Evolutionary conservation across 2,113 vertebrate genomes (phyloP).

Genomic region (Pedetes capensis): DNA sequence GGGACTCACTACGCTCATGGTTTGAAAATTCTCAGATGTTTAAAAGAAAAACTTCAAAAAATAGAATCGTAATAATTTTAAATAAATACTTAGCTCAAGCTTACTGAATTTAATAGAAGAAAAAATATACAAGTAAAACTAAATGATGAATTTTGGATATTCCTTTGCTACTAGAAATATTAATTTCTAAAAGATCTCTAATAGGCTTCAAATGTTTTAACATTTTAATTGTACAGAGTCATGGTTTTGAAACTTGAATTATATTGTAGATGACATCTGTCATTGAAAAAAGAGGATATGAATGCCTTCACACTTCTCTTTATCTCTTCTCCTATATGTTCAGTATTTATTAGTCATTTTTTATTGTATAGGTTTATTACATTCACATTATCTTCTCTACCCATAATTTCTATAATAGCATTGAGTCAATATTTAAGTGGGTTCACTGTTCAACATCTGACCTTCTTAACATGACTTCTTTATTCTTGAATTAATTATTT

Average conservation of each 20-base stretch:
- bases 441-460: neutral
- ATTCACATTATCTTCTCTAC: neutral
- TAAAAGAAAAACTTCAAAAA: neutral
- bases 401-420: neutral
- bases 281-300: neutral
- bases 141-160: slow-evolving; percentile 1
- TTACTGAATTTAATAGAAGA: slow-evolving; percentile 23
- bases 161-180: neutral
- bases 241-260: neutral
- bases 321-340: neutral
- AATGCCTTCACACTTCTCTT: too few species aligned
- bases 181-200: neutral
- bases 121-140: neutral
- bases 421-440: neutral
- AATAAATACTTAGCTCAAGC: neutral
- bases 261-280: neutral
- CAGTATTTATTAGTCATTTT: neutral
- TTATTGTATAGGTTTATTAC: neutral
- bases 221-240: neutral
- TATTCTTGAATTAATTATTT: slow-evolving; percentile 26
- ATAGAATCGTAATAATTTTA: neutral
- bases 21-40: neutral
- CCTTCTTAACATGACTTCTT: slow-evolving; percentile 1
- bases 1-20: neutral
- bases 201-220: neutral